Conservation (phyloP, 2,797 vertebrate genomes). For the Dryobates pubescens region DNA sequence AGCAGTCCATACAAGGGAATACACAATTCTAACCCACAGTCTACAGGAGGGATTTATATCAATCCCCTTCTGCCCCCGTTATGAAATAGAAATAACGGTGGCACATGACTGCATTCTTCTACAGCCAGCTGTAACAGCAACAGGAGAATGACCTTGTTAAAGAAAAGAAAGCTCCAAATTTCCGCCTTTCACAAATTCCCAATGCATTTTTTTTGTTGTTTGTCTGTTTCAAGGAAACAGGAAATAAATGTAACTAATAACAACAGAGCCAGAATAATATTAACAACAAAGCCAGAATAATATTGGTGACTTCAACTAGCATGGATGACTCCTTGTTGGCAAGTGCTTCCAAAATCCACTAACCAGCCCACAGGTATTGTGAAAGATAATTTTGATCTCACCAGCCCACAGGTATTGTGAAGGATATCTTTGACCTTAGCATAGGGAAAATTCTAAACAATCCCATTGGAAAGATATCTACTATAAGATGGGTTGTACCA, state of each 20-base stretch:
- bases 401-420: neutral
- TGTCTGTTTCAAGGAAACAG: neutral
- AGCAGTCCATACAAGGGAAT: neutral
- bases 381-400: neutral
- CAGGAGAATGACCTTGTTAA: neutral
- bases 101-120: neutral
- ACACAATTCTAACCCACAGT: conserved; percentile 1
- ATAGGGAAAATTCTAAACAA: too few species aligned
- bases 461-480: too few species aligned
- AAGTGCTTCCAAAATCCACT: neutral
- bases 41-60: conserved; percentile 8
- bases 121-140: neutral
- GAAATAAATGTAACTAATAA: neutral
- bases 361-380: neutral
- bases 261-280: neutral
- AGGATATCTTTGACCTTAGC: neutral
- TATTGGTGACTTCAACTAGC: neutral
- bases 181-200: neutral
- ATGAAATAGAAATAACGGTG: conserved; percentile 25
- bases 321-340: neutral
- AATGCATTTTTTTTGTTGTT: neutral
- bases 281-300: too few species aligned
- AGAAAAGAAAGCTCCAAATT: neutral
- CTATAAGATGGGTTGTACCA: too few species aligned
- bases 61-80: neutral